Evolutionary conservation across 2,888 invertebrate species (phyloP), one percentile per base, ranked within the genome.

Genomic region (Xestia rhomboidea): DNA sequence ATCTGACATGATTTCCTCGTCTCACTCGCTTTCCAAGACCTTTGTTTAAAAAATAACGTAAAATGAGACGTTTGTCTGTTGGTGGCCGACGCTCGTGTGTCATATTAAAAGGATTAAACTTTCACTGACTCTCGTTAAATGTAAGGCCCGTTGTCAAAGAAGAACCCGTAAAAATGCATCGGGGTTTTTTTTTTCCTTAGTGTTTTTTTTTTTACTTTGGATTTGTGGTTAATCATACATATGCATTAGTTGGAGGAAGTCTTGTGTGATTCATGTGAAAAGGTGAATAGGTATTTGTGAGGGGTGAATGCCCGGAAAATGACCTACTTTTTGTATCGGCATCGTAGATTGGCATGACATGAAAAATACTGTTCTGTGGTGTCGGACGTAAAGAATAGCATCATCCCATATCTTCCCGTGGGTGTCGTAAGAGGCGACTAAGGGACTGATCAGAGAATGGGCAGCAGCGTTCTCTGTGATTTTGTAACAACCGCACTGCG

Each of bases 31-130:
- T 88, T 87, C 85, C 38, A 78, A 82, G 49, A 75, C 70, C 69
- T 71, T 87, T 88, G 85, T 85, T 74, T 73, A 74, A 72, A 76
- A 76, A 86, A 85, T 67, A 73, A 80, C 54, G 68, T 72, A 66
- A 79, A 66, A 62, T 67, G 71, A 77, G 68, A 63, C 63, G 54
- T 46, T n/a, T n/a, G 34, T 27, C 57, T 38, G 60, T 51, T 30
- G 62, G 24, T 63, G 34, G 24, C 21, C 62, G 34, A 24, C 49
- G 64, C 21, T 67, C 70, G 64, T 79, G 73, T 73, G 73, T 73
- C 71, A 73, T 73, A 49, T 68, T 60, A 72, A 63, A 68, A 77
- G 83, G 85, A 85, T 79, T 68, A 69, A 77, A 80, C 84, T 84
- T 84, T 84, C 84, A 79, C 84, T 70, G 27, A 7, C 11, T 34